These are phyloP conservation scores for Drosophila neocordata DNA, from an alignment of 1,140 invertebrate genomes.

Conservation along the genomic window DNA sequence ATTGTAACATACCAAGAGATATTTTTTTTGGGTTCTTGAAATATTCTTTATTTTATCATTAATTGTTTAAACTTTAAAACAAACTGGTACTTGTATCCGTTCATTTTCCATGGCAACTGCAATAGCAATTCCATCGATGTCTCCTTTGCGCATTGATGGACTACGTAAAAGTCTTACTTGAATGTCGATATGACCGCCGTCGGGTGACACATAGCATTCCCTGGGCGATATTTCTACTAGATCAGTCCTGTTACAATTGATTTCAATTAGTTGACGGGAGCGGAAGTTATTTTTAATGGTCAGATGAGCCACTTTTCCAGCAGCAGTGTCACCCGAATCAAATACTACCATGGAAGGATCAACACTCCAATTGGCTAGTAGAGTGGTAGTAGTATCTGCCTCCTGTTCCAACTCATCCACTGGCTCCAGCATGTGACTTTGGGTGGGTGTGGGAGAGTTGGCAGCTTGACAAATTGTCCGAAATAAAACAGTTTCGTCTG, in stretches of 20 bases:
- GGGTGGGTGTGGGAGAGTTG: slow-evolving; percentile 67
- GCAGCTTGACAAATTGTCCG: slow-evolving; percentile 64
- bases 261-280: slow-evolving; percentile 68
- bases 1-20: too few species aligned
- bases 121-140: slow-evolving; percentile 37
- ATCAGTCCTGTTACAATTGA: slow-evolving; percentile 56
- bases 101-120: slow-evolving; percentile 73
- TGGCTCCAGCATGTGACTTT: slow-evolving; percentile 59
- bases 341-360: slow-evolving; percentile 48
- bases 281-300: slow-evolving; percentile 58
- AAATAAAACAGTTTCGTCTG: slow-evolving; percentile 75
- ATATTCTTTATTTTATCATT: background rate
- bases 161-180: slow-evolving; percentile 45
- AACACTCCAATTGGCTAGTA: slow-evolving; percentile 65
- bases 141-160: slow-evolving; percentile 21
- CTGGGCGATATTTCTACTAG: slow-evolving; percentile 56
- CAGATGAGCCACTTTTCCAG: slow-evolving; percentile 28
- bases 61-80: slow-evolving; percentile 49
- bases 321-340: background rate
- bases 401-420: slow-evolving; percentile 62
- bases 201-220: slow-evolving; percentile 67
- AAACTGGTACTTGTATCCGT: slow-evolving; percentile 68
- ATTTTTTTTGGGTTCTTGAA: background rate
- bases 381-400: slow-evolving; percentile 48
- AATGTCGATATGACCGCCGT: slow-evolving; percentile 65